Conservation (phyloP, 2,113 vertebrate genomes). For the Hemicordylus capensis region DNA sequence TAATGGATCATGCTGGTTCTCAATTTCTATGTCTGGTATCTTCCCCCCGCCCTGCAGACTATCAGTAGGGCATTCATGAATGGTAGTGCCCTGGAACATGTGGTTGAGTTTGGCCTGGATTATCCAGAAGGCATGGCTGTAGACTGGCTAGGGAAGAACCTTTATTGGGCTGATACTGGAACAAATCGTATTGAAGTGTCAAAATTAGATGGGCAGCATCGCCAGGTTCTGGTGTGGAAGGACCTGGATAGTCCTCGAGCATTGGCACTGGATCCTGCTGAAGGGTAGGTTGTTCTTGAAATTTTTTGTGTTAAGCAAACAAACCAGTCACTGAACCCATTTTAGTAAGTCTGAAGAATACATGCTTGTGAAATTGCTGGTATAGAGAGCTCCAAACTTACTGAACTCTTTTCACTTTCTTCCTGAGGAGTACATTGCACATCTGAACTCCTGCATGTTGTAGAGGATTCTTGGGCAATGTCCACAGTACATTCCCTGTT, state of each 20-base stretch:
- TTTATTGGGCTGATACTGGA: slow-evolving; percentile 97
- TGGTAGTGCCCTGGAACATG: slow-evolving; percentile 91
- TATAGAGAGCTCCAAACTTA: not conserved
- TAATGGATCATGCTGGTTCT: not conserved
- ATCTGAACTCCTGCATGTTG: not conserved
- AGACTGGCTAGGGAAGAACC: slow-evolving; percentile 96
- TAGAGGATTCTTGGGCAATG: not conserved
- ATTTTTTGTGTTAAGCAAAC: slow-evolving; percentile 26
- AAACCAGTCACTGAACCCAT: not conserved
- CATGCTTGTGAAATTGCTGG: not conserved
- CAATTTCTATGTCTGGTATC: slow-evolving; percentile 44
- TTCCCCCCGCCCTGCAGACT: slow-evolving; percentile 78
- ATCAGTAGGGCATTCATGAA: slow-evolving; percentile 99
- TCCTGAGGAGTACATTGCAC: not conserved
- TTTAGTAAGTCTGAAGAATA: not conserved
- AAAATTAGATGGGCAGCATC: slow-evolving; percentile 93
- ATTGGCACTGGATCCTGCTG: slow-evolving; percentile 90
- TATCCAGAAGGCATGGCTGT: slow-evolving; percentile 99
- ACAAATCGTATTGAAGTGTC: slow-evolving; percentile 97
- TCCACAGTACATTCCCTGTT: too few relatives aligned
- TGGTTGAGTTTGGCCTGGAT: slow-evolving; percentile 95
- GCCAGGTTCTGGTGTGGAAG: slow-evolving; percentile 96
- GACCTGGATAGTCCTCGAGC: slow-evolving; percentile 94
- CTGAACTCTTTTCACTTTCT: not conserved
- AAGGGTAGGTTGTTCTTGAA: slow-evolving; percentile 81